Conservation (phyloP, 1,140 invertebrate genomes). For the Hirudo medicinalis region DNA sequence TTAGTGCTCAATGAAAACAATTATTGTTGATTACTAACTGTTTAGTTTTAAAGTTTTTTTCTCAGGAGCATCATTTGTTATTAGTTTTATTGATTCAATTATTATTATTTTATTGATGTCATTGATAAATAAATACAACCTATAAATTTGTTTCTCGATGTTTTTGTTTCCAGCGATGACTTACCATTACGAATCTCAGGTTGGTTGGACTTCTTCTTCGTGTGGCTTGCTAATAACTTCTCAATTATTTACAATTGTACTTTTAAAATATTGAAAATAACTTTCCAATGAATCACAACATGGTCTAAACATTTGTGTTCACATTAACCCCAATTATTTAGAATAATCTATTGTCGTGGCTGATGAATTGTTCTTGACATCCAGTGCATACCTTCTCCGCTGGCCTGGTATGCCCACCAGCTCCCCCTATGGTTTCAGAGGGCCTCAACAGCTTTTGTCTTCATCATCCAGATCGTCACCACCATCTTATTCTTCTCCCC, state of each 20-base stretch:
- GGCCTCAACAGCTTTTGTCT: conserved; percentile 50
- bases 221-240: background rate
- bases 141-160: too few relatives aligned
- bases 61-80: too few relatives aligned
- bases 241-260: background rate
- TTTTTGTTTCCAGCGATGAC: conserved; percentile 51
- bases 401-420: conserved; percentile 38
- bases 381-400: conserved; percentile 41
- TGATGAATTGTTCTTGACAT: too few relatives aligned
- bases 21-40: too few relatives aligned
- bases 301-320: too few relatives aligned
- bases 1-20: too few relatives aligned
- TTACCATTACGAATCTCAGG: conserved; percentile 60
- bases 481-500: conserved; percentile 69
- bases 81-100: too few relatives aligned
- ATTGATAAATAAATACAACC: too few relatives aligned
- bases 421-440: conserved; percentile 50
- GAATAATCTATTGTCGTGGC: background rate
- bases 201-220: conserved; percentile 24
- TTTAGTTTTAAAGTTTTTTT: too few relatives aligned
- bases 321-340: too few relatives aligned
- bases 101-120: too few relatives aligned
- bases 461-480: conserved; percentile 55
- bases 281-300: background rate
- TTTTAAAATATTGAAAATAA: background rate